Evolutionary conservation across 2,797 vertebrate genomes (phyloP).

Genomic region (Micromesistius poutassou): DNA sequence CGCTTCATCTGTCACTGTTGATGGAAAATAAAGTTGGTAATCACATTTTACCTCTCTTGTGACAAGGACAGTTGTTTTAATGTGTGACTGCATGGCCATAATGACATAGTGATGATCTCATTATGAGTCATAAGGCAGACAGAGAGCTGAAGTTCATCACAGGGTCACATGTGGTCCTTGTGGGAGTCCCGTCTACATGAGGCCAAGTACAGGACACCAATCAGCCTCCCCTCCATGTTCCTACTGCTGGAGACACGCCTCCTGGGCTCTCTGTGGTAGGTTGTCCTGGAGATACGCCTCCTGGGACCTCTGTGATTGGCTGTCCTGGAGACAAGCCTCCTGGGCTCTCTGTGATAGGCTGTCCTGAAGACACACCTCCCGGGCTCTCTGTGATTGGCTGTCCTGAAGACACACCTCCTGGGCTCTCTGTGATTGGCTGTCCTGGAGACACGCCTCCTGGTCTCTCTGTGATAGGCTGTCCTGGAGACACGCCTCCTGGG

Average conservation of each 20-base stretch:
- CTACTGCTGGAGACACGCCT: background rate
- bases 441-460: too few relatives aligned
- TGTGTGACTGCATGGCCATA: background rate
- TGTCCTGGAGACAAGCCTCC: background rate
- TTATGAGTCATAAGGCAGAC: background rate
- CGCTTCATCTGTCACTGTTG: background rate
- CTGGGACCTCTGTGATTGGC: background rate
- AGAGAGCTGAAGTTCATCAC: background rate
- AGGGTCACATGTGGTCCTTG: background rate
- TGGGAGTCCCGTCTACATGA: background rate
- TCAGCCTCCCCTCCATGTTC: background rate
- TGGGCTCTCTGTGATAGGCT: background rate
- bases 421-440: too few relatives aligned
- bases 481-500: too few relatives aligned
- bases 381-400: background rate
- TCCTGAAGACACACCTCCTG: background rate
- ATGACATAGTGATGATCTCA: background rate
- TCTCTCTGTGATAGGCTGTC: too few relatives aligned
- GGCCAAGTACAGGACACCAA: background rate
- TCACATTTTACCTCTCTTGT: background rate
- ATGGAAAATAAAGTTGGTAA: background rate
- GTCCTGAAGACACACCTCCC: background rate
- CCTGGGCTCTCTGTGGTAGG: background rate
- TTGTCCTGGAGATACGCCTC: background rate
- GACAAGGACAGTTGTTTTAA: background rate